These are phyloP conservation scores for Phymastichus coffea DNA, from an alignment of 1,140 invertebrate species.

Conservation along the genomic window DNA sequence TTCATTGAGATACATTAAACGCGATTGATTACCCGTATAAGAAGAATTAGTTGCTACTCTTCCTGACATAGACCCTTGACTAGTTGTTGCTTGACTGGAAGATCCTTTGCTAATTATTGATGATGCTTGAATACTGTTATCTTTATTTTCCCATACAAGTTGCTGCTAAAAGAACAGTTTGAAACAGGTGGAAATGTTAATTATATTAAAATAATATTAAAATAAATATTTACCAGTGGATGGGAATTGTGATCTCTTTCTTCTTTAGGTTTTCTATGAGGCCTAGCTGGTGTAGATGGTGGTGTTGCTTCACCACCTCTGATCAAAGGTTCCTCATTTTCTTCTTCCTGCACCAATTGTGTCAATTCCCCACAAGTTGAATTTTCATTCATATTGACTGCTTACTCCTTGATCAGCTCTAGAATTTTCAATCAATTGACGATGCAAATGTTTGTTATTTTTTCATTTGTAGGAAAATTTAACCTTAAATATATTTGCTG, in stretches of 20 bases:
- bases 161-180: conserved; percentile 43
- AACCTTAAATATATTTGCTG: no score
- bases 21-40: conserved; percentile 53
- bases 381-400: conserved; percentile 43
- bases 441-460: no score
- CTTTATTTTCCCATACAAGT: conserved; percentile 48
- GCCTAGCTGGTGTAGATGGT: conserved; percentile 46
- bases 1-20: conserved; percentile 62
- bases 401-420: no score
- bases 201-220: conserved; percentile 6
- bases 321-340: conserved; percentile 46
- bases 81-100: conserved; percentile 51
- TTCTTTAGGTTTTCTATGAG: conserved; percentile 37
- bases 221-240: conserved; percentile 35
- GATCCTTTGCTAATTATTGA: conserved; percentile 52
- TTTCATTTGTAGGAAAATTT: no score
- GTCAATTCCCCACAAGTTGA: conserved; percentile 47
- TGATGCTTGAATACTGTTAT: conserved; percentile 43
- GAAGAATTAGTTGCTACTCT: conserved; percentile 46
- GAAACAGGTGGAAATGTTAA: conserved; percentile 17
- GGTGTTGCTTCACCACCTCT: conserved; percentile 47
- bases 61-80: conserved; percentile 52
- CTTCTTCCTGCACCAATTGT: conserved; percentile 52
- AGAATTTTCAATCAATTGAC: no score
- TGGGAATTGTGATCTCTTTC: conserved; percentile 38